Conservation (phyloP, 2,888 invertebrate genomes). For the Vesta saturnalis region DNA sequence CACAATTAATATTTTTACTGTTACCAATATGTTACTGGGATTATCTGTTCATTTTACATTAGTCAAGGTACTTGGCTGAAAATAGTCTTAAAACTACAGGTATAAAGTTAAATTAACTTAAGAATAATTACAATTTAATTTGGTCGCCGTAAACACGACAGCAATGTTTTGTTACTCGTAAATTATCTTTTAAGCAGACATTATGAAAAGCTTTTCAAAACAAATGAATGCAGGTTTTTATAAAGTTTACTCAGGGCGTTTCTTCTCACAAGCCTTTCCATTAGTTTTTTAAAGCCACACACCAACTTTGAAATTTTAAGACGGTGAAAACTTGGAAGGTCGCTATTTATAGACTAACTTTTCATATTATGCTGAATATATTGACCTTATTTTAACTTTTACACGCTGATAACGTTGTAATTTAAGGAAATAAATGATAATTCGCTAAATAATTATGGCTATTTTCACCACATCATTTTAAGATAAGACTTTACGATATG, state of each 20-base stretch:
- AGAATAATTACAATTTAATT: conserved; percentile 21
- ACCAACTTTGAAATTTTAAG: conserved; percentile 33
- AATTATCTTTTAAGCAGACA: not conserved
- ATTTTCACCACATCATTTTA: conserved; percentile 27
- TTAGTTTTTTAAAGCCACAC: conserved; percentile 29
- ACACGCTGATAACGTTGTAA: conserved; percentile 35
- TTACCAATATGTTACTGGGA: too few relatives aligned
- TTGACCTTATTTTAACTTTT: conserved; percentile 35
- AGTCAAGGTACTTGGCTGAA: too few relatives aligned
- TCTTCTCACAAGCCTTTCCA: conserved; percentile 27
- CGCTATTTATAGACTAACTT: conserved; percentile 40
- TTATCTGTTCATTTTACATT: too few relatives aligned
- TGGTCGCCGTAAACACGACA: not conserved
- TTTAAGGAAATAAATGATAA: conserved; percentile 34
- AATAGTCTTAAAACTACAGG: too few relatives aligned
- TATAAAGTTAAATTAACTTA: too few relatives aligned
- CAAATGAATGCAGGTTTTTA: conserved; percentile 25
- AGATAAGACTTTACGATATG: too few relatives aligned
- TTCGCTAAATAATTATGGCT: conserved; percentile 28
- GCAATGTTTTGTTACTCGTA: not conserved
- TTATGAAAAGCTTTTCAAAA: conserved; percentile 21
- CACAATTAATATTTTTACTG: too few relatives aligned
- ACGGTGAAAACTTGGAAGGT: conserved; percentile 28
- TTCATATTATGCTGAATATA: conserved; percentile 40
- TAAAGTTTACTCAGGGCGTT: conserved; percentile 26